phyloP scores from a whole-genome alignment of 2,113 vertebrate genomes.

The Paradisaea rubra region DNA sequence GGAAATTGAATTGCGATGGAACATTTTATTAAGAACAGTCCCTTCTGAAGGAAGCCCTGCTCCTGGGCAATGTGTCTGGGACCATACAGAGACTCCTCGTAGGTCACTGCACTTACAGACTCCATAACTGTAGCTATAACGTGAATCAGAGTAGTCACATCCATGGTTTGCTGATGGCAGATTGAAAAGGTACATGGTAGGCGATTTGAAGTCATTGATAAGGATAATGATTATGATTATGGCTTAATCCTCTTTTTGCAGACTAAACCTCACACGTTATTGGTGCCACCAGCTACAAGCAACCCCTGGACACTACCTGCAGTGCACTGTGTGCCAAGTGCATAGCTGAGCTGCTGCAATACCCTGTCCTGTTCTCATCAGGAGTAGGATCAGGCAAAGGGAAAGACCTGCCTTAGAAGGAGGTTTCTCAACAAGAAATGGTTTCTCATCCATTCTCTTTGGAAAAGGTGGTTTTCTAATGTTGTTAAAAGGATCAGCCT shows the following conservation, averaged over 20 bases:
- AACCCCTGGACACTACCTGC: neutral
- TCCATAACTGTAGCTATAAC: accelerated
- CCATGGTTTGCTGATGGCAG: neutral
- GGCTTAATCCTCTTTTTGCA: neutral
- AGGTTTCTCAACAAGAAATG: neutral
- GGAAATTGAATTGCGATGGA: neutral
- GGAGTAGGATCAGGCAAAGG: neutral
- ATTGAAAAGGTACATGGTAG: neutral
- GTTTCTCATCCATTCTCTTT: neutral
- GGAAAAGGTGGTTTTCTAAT: neutral
- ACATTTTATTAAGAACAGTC: neutral
- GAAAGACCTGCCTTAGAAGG: neutral
- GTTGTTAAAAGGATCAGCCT: neutral
- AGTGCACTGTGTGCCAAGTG: neutral
- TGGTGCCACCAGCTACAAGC: neutral
- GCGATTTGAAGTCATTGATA: neutral
- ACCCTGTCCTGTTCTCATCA: neutral
- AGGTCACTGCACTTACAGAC: neutral
- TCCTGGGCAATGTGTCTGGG: neutral
- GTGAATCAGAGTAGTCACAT: neutral
- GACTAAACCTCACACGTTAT: neutral
- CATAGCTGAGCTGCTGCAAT: neutral
- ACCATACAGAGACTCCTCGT: neutral
- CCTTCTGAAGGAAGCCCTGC: neutral
- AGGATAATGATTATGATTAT: neutral